Base-by-base conservation (phyloP, 2,113 vertebrate genomes). In the Tinamus guttatus region DNA sequence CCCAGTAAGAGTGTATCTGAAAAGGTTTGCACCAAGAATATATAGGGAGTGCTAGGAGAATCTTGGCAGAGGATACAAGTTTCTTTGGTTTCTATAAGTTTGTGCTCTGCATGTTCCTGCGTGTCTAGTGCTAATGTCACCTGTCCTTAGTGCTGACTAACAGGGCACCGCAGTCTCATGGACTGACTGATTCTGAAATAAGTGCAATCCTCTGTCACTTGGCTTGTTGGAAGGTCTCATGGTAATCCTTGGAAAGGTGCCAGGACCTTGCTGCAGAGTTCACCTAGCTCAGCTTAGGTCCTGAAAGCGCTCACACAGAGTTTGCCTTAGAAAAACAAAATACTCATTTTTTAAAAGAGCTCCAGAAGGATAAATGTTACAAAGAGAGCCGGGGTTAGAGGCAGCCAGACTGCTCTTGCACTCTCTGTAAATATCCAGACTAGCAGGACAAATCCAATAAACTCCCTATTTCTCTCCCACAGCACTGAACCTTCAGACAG, bases 401-500 rank as follows among this genome's bases (percentile, higher is more conserved):
- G 80, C 36, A 67, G 63, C 45, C 47, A 43, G 38, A 58, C 11
- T 49, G 52, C 49, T 87, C 36, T 16, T 45, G 64, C n/a, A 28
- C 40, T 71, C 70, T 74, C 52, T 58, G 38, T 28, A 67, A 80
- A 36, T 24, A 73, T 45, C 27, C 45, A 58, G 43, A 32, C 27
- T 68, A 38, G 49, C 17, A 86, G 58, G 83, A 81, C 0, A 1
- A 49, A 59, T 12, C 58, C 75, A 77, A 76, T 62, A n/a, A 95
- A 49, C 7, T 52, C 17, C 67, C 38, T 58, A 0, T 74, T 92
- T 64, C 80, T 49, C 62, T 76, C 83, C 60, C 20, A 1, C 38
- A 58, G 40, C 18, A 73, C 65, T 25, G 25, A 90, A 62, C 47
- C 73, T 59, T 86, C 73, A 73, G 69, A 79, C 65, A 65, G 77